Base-by-base conservation (phyloP, 1,140 invertebrate species). In the Gonioctena quinquepunctata region DNA sequence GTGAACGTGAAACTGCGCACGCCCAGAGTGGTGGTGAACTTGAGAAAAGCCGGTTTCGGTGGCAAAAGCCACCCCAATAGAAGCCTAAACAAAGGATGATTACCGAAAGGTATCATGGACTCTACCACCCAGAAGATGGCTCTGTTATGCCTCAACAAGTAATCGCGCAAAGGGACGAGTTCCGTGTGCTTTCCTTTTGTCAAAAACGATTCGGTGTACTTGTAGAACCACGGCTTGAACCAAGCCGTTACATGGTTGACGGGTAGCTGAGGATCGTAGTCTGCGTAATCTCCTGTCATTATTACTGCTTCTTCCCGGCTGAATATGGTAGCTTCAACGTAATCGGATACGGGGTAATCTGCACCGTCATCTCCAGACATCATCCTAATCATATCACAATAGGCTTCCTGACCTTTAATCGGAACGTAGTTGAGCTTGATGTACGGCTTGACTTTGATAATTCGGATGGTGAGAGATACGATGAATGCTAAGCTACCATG, bases 221-320 rank as follows among this genome's bases (percentile, higher is more conserved):
- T 89, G 79, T 88, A 91, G 77, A 90, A 91, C 89, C 89, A 88
- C 4, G 87, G 87, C 73, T 88, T 88, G 76, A 87, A 87, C 84
- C 87, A 88, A 18, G 71, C 75, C 7, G 85, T 79, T 7, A 88
- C 70, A 49, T 83, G 72, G 72, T 88, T 88, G 16, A 88, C 79
- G 76, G 85, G 59, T 5, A 79, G 54, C 25, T 70, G 73, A 5
- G 71, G 28, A 27, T 77, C 72, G 49, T 80, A 79, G 76, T 87
- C 82, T 11, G 82, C 78, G 78, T 86, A 88, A 28, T 85, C 82
- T 27, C 86, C 87, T 42, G 83, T 78, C 86, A 88, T 88, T 23
- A 88, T 79, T 4, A 88, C 87, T 23, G 86, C 87, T 73, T 85
- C 78, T n/a, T 88, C 77, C 63, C 83, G 83, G 68, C 69, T 81